Conservation (phyloP, 92 coral and sea anemone genomes). For the Palythoa heliodiscus region DNA sequence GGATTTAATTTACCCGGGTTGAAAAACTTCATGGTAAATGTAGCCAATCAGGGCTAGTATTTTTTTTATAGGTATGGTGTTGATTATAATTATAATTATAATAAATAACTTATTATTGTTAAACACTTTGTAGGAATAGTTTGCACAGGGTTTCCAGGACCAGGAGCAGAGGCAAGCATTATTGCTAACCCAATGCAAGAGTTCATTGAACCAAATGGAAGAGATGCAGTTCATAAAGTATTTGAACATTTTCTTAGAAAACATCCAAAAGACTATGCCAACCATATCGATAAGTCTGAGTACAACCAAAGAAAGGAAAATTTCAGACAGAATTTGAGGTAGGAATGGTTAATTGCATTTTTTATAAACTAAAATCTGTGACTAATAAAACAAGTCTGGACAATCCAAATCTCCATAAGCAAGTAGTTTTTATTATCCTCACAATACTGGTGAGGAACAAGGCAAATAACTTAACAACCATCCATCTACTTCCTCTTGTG, state of each 20-base stretch:
- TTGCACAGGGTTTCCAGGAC: conserved; percentile 96
- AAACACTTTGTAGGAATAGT: conserved; percentile 61
- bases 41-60: too few species aligned
- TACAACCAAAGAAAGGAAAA: conserved; percentile 67
- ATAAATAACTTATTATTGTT: too few species aligned
- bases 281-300: conserved; percentile 59
- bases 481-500: too few species aligned
- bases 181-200: conserved; percentile 97
- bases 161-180: conserved; percentile 80
- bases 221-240: conserved; percentile 62
- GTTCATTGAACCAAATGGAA: conserved; percentile 78
- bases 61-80: too few species aligned
- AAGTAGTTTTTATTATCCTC: too few species aligned
- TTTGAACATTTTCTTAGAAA: conserved; percentile 80
- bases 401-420: too few species aligned
- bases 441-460: too few species aligned
- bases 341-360: not conserved
- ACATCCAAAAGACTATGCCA: conserved; percentile 76
- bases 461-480: too few species aligned
- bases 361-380: not conserved
- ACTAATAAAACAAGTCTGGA: not conserved
- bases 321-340: conserved; percentile 96
- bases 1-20: too few species aligned
- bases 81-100: not conserved
- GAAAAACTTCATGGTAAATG: too few species aligned